Evolutionary conservation across 1,140 invertebrate genomes (phyloP).

Genomic region (Euura saliciscinereae): DNA sequence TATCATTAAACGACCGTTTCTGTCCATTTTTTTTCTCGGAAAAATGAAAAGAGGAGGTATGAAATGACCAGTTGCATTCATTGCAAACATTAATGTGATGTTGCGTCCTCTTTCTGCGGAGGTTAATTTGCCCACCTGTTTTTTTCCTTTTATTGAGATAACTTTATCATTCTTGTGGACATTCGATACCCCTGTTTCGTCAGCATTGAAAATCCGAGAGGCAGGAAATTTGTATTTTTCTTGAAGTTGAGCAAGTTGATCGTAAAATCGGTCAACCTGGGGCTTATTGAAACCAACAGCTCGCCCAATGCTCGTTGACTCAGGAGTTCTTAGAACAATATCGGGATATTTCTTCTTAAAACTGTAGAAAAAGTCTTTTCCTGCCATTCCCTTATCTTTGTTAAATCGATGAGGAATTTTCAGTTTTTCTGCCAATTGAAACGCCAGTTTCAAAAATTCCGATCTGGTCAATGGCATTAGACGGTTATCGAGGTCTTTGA

Average conservation of each 20-base stretch:
- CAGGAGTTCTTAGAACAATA: conserved; percentile 46
- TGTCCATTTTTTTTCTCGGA: conserved; percentile 33
- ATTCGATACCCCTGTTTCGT: conserved; percentile 43
- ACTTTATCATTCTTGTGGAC: conserved; percentile 44
- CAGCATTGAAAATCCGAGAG: conserved; percentile 50
- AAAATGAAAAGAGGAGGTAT: conserved; percentile 48
- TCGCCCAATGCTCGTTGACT: conserved; percentile 51
- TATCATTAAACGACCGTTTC: conserved; percentile 11
- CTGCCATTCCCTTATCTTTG: conserved; percentile 33
- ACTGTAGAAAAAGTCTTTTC: conserved; percentile 31
- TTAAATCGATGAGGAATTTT: conserved; percentile 39
- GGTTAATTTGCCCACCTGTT: conserved; percentile 50
- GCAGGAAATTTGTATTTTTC: conserved; percentile 37
- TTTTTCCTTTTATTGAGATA: conserved; percentile 42
- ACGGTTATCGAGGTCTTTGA: conserved; percentile 22
- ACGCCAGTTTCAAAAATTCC: conserved; percentile 38
- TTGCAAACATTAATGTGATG: conserved; percentile 47
- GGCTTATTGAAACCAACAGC: conserved; percentile 46
- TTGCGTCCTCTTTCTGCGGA: conserved; percentile 54
- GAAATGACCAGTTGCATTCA: conserved; percentile 39
- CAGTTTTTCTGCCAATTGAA: conserved; percentile 30
- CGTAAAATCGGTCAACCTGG: conserved; percentile 40
- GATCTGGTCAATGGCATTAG: conserved; percentile 27
- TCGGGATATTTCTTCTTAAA: conserved; percentile 52
- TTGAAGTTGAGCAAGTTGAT: conserved; percentile 31